Base-by-base conservation (phyloP, 37 sponge, comb jelly and placozoan genomes). In the Chondrilla cf. caribensis region DNA sequence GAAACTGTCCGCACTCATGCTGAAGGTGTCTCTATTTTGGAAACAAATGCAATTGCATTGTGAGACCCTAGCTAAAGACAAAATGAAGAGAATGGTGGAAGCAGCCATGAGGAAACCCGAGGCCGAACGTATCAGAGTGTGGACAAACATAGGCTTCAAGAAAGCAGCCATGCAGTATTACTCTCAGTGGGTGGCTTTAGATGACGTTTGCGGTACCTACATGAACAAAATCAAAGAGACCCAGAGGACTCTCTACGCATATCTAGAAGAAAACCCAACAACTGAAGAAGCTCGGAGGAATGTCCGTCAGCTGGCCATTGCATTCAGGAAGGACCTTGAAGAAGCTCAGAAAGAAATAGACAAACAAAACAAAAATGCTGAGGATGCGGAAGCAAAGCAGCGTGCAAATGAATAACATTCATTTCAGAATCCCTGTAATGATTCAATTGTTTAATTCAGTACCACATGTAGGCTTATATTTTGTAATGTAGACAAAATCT, bases 21-120 rank as follows among this genome's bases (percentile, higher is more conserved):
- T 84, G 79, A 70, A 80, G 55, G 87, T 78, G 18, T 87, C 91
- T 15, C 37, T 77, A 4, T 90, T 90, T 36, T 90, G 91, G 91
- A 64, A 75, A n/a, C 80, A 79, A 42, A 75, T 90, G 84, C 81
- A 87, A 41, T 37, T 58, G 9, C 87, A 90, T 38, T 90, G 91
- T 40, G 41, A 84, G 35, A 3, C 31, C 14, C 54, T 90, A 15
- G 78, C 81, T 18, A 70, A 84, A 6, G 39, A 40, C 19, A 32
- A 58, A 6, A 70, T 90, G 62, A 54, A 58, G 66, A 40, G 70
- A 33, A n/a, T 21, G 64, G 60, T 90, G 41, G 73, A 83, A 54
- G 70, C 0, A 31, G 83, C 73, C 9, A 78, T 89, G 60, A 75
- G 81, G 60, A 2, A 58, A 2, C 29, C 84, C 22, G 86, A 89